Evolutionary conservation across 1,140 invertebrate species (phyloP).

Genomic region (Drosophila carrolli): DNA sequence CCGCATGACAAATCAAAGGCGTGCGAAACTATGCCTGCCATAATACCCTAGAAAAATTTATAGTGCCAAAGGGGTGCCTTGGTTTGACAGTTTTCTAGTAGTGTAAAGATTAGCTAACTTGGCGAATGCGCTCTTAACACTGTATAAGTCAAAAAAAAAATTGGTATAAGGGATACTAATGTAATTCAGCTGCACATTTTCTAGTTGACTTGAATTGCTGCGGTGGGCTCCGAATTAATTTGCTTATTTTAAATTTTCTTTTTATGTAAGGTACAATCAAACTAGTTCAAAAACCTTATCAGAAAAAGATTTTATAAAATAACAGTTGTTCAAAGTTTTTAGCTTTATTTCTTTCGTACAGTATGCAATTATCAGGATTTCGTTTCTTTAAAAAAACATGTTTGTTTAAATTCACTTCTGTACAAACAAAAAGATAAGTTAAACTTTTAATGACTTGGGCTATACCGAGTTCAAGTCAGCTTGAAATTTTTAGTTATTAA

Average conservation of each 20-base stretch:
- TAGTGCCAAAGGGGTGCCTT: background rate
- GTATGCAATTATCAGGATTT: background rate
- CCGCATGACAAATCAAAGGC: conserved; percentile 74
- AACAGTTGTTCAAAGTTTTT: conserved; percentile 17
- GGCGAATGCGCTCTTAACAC: no score
- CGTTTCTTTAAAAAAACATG: background rate
- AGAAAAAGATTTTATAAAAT: conserved; percentile 5
- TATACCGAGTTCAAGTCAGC: background rate
- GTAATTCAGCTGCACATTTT: no score
- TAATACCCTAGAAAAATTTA: conserved; percentile 36
- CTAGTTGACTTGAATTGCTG: no score
- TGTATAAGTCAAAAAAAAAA: no score
- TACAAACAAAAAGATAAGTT: background rate
- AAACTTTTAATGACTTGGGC: background rate
- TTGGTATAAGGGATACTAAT: no score
- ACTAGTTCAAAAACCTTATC: conserved; percentile 16
- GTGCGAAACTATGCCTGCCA: conserved; percentile 69
- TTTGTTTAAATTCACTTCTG: background rate
- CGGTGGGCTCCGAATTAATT: no score
- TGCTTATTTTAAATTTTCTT: conserved; percentile 3
- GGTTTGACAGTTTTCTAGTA: background rate
- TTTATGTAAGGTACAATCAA: conserved; percentile 4
- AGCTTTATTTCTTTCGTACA: conserved; percentile 8
- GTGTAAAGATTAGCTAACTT: no score
- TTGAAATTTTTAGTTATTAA: background rate